A percentile compares a stretch with the other conserved stretches of the same genome.
These are phyloP conservation scores for Mesocricetus auratus DNA, from an alignment of 2,113 vertebrate genomes.

Conservation along the genomic window DNA sequence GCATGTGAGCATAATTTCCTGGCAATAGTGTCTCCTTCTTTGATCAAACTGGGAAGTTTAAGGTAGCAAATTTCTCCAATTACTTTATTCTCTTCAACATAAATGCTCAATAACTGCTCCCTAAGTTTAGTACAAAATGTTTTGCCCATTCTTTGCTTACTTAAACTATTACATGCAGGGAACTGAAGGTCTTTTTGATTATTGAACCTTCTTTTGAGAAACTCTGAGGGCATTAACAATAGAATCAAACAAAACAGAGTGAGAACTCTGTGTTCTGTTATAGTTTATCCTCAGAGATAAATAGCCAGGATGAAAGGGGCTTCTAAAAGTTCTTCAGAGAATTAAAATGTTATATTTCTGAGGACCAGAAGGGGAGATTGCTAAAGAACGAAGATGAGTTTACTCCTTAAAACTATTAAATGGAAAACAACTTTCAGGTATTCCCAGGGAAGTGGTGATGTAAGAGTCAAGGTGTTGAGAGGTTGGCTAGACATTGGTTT, in stretches of 20 bases:
- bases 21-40: background rate
- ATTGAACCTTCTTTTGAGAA: constrained; percentile 46
- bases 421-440: constrained; percentile 18
- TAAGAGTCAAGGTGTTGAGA: background rate
- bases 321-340: background rate
- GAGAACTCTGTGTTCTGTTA: constrained; percentile 44
- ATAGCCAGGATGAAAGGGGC: background rate
- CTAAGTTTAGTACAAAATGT: background rate
- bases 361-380: background rate
- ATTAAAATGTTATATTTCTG: constrained; percentile 3
- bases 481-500: background rate
- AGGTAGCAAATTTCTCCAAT: constrained; percentile 7
- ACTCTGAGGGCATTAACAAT: constrained; percentile 15
- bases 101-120: background rate
- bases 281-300: constrained; percentile 15
- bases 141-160: background rate
- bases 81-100: background rate
- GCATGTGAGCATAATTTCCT: background rate
- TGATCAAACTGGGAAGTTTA: background rate
- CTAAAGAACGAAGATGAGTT: background rate
- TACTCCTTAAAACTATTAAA: background rate
- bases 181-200: background rate
- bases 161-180: background rate
- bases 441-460: background rate
- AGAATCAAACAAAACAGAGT: constrained; percentile 19